These are phyloP conservation scores for Dreissena rostriformis DNA, from an alignment of 1,140 invertebrate genomes.

Conservation along the genomic window DNA sequence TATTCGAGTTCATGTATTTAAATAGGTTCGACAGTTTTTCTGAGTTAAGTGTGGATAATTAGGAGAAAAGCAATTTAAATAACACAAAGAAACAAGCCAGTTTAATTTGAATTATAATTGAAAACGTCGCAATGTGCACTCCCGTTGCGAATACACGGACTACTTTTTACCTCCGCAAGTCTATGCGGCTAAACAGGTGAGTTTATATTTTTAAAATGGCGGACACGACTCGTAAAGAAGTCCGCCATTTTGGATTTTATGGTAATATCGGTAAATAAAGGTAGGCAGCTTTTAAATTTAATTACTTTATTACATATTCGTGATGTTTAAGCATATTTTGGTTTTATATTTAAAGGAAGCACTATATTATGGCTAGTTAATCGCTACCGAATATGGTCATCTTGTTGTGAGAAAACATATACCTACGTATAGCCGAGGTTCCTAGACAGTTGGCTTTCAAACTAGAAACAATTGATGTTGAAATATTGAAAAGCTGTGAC, in stretches of 20 bases:
- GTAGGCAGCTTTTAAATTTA: too few relatives aligned
- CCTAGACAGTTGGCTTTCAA: too few relatives aligned
- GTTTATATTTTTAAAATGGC: conserved; percentile 43
- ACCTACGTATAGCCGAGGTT: too few relatives aligned
- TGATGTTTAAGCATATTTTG: too few relatives aligned
- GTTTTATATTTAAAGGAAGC: too few relatives aligned
- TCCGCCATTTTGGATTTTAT: conserved; percentile 53
- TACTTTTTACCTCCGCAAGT: conserved; percentile 42
- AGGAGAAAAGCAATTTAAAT: conserved; percentile 45
- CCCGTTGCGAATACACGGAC: conserved; percentile 18
- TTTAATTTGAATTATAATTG: conserved; percentile 57
- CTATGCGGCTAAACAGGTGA: conserved; percentile 27
- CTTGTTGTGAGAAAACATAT: too few relatives aligned
- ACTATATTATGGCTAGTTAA: too few relatives aligned
- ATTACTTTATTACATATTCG: too few relatives aligned
- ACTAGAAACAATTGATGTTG: too few relatives aligned
- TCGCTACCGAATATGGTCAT: too few relatives aligned
- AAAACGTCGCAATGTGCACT: conserved; percentile 40
- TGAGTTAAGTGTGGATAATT: conserved; percentile 2
- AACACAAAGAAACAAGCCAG: conserved; percentile 7
- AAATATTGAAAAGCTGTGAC: too few relatives aligned
- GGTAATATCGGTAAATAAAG: too few relatives aligned
- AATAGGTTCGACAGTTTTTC: not conserved
- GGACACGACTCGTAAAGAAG: conserved; percentile 24
- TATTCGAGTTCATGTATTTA: not conserved